These are phyloP conservation scores for Drosophila sturtevanti DNA, from an alignment of 1,140 invertebrate genomes.

Conservation along the genomic window DNA sequence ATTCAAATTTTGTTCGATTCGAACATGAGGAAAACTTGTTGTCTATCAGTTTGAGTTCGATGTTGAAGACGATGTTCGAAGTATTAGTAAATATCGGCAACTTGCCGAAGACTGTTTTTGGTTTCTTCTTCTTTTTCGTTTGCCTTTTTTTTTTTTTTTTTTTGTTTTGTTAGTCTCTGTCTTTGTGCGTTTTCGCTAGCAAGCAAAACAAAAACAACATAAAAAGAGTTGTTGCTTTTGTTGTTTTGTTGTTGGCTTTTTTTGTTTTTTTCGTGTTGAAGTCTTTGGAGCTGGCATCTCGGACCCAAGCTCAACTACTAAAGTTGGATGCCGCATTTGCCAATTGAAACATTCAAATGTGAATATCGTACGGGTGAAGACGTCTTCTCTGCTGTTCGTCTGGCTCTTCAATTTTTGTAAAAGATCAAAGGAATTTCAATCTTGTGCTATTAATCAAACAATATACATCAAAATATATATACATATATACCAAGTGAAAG, in stretches of 20 bases:
- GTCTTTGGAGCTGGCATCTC: constrained; percentile 39
- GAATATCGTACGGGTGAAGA: constrained; percentile 82
- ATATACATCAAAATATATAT: neutral
- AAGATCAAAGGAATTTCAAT: constrained; percentile 1
- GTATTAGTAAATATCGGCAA: constrained; percentile 31
- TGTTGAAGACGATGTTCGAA: neutral
- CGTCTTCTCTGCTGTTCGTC: constrained; percentile 80
- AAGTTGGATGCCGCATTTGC: constrained; percentile 80
- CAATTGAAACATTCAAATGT: constrained; percentile 83
- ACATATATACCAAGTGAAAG: neutral
- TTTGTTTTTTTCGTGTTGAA: constrained; percentile 59
- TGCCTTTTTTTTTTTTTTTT: constrained; percentile 2
- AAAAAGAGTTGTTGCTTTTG: constrained; percentile 32
- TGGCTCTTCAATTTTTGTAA: constrained; percentile 40
- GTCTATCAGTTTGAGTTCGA: neutral
- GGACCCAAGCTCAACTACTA: constrained; percentile 64
- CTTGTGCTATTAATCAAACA: neutral
- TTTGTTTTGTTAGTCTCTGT: constrained; percentile 18
- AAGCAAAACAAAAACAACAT: constrained; percentile 9
- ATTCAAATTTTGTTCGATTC: too few species aligned
- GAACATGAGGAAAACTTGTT: too few species aligned
- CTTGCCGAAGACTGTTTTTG: constrained; percentile 40
- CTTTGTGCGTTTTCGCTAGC: constrained; percentile 18
- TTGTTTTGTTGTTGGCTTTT: constrained; percentile 43
- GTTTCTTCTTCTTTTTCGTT: constrained; percentile 3